phyloP scores from a whole-genome alignment of 2,797 vertebrate genomes.

The Chelon auratus region DNA sequence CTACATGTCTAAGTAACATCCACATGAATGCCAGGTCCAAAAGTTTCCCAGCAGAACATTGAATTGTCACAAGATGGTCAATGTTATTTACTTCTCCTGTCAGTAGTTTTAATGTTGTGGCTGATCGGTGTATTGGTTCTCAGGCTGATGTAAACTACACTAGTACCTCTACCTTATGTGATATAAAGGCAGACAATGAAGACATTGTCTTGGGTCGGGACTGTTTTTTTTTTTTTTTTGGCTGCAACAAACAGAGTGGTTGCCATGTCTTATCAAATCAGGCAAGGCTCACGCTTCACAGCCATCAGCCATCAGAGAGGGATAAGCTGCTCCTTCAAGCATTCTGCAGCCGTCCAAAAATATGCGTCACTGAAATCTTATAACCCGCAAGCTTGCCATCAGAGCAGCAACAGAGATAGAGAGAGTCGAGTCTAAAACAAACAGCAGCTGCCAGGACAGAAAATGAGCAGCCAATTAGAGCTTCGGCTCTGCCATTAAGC shows the following conservation, averaged over 20 bases:
- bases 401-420: conserved; percentile 20
- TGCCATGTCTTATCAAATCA: conserved; percentile 71
- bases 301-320: conserved; percentile 34
- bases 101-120: too few species aligned
- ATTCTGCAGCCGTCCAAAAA: conserved; percentile 42
- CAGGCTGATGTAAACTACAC: too few species aligned
- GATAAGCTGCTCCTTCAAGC: conserved; percentile 46
- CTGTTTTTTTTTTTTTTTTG: conserved; percentile 27
- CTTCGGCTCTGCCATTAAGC: conserved; percentile 46
- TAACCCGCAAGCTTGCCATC: conserved; percentile 20
- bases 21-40: too few species aligned
- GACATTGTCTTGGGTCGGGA: conserved; percentile 12
- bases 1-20: too few species aligned
- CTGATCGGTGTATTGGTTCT: too few species aligned
- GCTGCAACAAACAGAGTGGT: conserved; percentile 52
- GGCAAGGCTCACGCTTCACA: conserved; percentile 53
- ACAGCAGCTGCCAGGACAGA: conserved; percentile 8
- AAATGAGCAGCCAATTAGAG: conserved; percentile 52
- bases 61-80: too few species aligned
- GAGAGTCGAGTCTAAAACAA: conserved; percentile 29
- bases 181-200: conserved; percentile 22
- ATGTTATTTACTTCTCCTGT: too few species aligned
- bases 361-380: conserved; percentile 38
- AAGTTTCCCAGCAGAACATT: too few species aligned
- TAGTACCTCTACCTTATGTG: background rate